Percentiles rank a stretch among this genome's conserved stretches.
phyloP scores from a whole-genome alignment of 2,113 vertebrate species.

The Synodontis membranacea region DNA sequence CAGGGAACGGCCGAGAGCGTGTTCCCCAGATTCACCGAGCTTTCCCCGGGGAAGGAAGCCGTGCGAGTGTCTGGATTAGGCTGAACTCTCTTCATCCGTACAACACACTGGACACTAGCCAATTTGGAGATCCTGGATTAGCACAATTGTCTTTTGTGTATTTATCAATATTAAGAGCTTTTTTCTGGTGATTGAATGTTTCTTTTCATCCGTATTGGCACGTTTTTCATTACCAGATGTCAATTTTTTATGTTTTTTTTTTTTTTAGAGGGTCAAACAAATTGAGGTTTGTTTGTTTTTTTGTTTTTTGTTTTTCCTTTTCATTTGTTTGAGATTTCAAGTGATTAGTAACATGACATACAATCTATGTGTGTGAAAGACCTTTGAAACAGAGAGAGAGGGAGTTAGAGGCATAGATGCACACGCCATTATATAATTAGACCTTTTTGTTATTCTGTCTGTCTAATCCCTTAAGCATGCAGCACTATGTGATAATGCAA shows the following conservation, averaged over 20 bases:
- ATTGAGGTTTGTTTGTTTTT: not conserved
- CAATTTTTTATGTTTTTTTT: not conserved
- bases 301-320: not conserved
- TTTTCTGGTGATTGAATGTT: conserved; percentile 10
- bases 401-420: not conserved
- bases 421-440: conserved; percentile 34
- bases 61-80: conserved; percentile 70
- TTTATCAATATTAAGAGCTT: conserved; percentile 22
- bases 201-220: not conserved
- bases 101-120: conserved; percentile 66
- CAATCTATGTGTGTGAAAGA: not conserved
- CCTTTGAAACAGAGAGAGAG: not conserved
- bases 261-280: not conserved
- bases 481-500: conserved; percentile 44
- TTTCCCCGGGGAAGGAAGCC: conserved; percentile 59
- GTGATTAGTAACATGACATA: not conserved
- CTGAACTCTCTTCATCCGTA: conserved; percentile 59
- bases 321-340: not conserved
- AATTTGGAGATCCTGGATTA: conserved; percentile 63
- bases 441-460: conserved; percentile 21
- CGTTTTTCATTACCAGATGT: conserved; percentile 19
- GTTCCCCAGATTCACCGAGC: conserved; percentile 37
- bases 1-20: conserved; percentile 31
- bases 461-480: conserved; percentile 34
- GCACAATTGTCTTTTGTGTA: conserved; percentile 59